A percentile compares a stretch with the other conserved stretches of the same genome.
phyloP scores from a whole-genome alignment of 2,113 vertebrate species.

The Eulemur rufifrons region DNA sequence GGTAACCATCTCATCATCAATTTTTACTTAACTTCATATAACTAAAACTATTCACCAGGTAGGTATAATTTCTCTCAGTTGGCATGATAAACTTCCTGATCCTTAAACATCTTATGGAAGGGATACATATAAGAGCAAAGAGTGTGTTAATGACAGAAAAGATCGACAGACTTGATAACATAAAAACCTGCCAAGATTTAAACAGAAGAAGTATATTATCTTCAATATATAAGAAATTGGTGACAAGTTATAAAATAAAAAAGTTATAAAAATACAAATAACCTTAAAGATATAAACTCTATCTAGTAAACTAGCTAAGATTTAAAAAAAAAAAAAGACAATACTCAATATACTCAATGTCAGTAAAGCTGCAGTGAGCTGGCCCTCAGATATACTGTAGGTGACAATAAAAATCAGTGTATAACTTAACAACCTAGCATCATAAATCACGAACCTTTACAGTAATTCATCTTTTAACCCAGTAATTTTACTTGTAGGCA shows the following conservation, averaged over 20 bases:
- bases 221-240: not conserved
- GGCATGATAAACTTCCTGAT: not conserved
- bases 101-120: not conserved
- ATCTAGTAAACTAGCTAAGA: not conserved
- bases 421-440: not conserved
- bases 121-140: not conserved
- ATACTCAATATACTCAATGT: not conserved
- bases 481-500: not conserved
- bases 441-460: not conserved
- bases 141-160: not conserved
- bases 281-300: not conserved
- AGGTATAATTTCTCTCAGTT: conserved; percentile 37
- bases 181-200: conserved; percentile 29
- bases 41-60: not conserved
- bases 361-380: not conserved
- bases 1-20: not conserved
- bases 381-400: not conserved
- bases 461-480: not conserved
- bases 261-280: not conserved
- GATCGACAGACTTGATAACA: not conserved
- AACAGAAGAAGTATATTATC: not conserved
- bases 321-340: not conserved
- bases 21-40: not conserved
- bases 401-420: conserved; percentile 26
- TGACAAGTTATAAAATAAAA: not conserved